These are phyloP conservation scores for Phengaris arion DNA, from an alignment of 2,888 invertebrate genomes.

Conservation along the genomic window DNA sequence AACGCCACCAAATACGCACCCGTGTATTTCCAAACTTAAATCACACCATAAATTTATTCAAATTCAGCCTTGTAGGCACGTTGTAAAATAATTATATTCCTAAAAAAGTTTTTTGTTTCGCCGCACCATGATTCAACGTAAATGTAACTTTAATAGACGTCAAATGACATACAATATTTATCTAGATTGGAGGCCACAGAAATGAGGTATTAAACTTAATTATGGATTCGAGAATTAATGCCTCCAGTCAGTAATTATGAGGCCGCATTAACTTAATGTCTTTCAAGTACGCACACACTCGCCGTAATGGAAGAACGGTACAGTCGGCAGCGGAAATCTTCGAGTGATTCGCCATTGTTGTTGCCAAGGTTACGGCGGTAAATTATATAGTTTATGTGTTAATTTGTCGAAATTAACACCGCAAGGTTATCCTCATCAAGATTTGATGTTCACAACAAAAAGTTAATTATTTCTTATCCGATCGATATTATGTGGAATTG, in stretches of 20 bases:
- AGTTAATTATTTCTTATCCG: background rate
- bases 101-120: slow-evolving; percentile 40
- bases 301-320: slow-evolving; percentile 45
- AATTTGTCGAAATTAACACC: slow-evolving; percentile 13
- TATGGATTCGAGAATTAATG: slow-evolving; percentile 78
- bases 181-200: slow-evolving; percentile 75
- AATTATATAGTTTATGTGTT: slow-evolving; percentile 16
- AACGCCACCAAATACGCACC: background rate
- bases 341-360: background rate
- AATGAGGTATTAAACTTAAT: slow-evolving; percentile 77
- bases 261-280: slow-evolving; percentile 78
- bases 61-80: slow-evolving; percentile 37
- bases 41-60: slow-evolving; percentile 37
- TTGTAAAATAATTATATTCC: slow-evolving; percentile 36
- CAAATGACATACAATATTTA: slow-evolving; percentile 70
- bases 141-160: slow-evolving; percentile 67
- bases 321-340: slow-evolving; percentile 43
- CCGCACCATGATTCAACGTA: slow-evolving; percentile 55
- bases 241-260: slow-evolving; percentile 75
- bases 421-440: slow-evolving; percentile 1
- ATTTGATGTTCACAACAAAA: background rate
- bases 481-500: background rate
- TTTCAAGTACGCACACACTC: slow-evolving; percentile 57
- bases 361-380: slow-evolving; percentile 9
- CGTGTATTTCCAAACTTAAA: slow-evolving; percentile 34